Evolutionary conservation across 2,797 vertebrate genomes (phyloP), one percentile per base, ranked within the genome.

Genomic region (Platalea minor): DNA sequence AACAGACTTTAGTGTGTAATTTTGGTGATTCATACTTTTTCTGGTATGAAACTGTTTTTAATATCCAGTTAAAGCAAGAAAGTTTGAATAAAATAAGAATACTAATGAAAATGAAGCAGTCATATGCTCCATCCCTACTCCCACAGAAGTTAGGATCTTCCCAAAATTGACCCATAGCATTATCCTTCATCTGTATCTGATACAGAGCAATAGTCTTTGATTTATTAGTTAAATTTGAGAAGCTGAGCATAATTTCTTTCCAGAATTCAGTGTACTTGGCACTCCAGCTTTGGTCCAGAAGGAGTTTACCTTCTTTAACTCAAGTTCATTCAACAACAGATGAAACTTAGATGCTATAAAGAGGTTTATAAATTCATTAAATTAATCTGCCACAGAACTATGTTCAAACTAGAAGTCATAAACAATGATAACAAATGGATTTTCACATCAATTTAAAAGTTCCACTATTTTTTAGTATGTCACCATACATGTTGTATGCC

Each of bases 1-100:
- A 95, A 82, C 84, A 96, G 86, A 78, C 72, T 94, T 80, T 1
- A 89, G 60, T 20, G 19, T 28, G 50, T 43, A 94, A 91, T 75
- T 92, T 91, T 57, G 10, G 75, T 94, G 93, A 95, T 89, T 96
- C 95, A 91, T 94, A 67, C 60, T 87, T 93, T 87, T 85, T 69
- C 56, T 95, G 37, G 56, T 72, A 29, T 85, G 91, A 41, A 41
- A 41, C 41, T 41, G 41, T n/a, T 65, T 95, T 89, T 95, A 94
- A 92, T 92, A 94, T 18, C 41, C 16, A 95, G 61, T 68, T 87
- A 74, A 94, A 89, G 50, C 37, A 83, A 77, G 50, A 77, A 92
- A 93, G 33, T 94, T 64, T 64, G 77, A 85, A 75, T 72, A 82
- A 95, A 91, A 45, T 45, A 95, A 73, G 83, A 89, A 87, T 74